Percentiles rank a stretch among this genome's conserved stretches.
Conservation (phyloP, 2,888 invertebrate species). For the Chrysolina haemoptera region DNA sequence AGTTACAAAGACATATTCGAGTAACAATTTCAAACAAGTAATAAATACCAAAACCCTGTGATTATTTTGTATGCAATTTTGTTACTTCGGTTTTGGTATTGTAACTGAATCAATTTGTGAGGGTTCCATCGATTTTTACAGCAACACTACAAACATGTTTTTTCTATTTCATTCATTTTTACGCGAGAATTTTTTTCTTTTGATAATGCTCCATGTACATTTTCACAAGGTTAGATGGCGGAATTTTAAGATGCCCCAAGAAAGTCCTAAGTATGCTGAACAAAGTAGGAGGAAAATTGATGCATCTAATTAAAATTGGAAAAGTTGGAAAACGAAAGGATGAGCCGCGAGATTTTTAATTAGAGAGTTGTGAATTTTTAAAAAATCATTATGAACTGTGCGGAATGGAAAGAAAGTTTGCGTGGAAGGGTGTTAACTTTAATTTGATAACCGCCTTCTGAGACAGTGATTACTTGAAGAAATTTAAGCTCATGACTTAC, state of each 20-base stretch:
- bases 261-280: not conserved
- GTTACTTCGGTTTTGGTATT: too few relatives aligned
- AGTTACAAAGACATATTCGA: too few relatives aligned
- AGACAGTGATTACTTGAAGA: not conserved
- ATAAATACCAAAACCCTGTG: too few relatives aligned
- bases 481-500: not conserved
- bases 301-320: conserved; percentile 7
- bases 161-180: too few relatives aligned
- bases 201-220: not conserved
- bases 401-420: not conserved
- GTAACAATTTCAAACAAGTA: too few relatives aligned
- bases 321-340: conserved; percentile 2
- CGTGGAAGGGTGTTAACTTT: not conserved
- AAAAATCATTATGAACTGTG: not conserved
- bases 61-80: too few relatives aligned
- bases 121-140: too few relatives aligned
- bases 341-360: conserved; percentile 12
- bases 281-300: not conserved
- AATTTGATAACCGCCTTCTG: not conserved
- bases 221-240: not conserved
- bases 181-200: too few relatives aligned
- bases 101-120: too few relatives aligned
- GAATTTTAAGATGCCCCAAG: not conserved
- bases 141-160: too few relatives aligned
- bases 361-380: not conserved